These are phyloP conservation scores for Fopius arisanus DNA, from an alignment of 1,140 invertebrate species.

Conservation along the genomic window DNA sequence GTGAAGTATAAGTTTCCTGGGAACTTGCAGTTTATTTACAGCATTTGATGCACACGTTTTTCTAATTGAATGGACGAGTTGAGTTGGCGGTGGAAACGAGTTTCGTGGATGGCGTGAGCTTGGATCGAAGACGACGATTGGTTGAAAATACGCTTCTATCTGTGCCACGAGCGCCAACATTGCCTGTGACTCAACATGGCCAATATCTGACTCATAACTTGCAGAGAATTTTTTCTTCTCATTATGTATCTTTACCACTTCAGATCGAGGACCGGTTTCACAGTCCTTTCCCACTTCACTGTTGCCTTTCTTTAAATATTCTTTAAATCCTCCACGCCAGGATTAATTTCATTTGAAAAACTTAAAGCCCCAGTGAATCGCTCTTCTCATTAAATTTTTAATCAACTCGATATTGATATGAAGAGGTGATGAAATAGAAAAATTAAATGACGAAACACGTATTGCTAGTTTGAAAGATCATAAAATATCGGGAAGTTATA, in stretches of 20 bases:
- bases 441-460: no score
- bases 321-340: no score
- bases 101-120: slow-evolving; percentile 5
- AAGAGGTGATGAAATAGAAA: no score
- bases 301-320: background rate
- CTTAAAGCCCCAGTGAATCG: no score
- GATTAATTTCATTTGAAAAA: no score
- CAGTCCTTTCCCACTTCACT: background rate
- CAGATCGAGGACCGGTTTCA: background rate
- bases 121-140: background rate
- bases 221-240: background rate
- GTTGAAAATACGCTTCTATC: background rate
- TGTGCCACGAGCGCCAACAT: background rate
- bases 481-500: no score
- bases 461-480: no score
- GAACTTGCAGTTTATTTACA: background rate
- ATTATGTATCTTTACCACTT: background rate
- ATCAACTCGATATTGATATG: no score
- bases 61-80: background rate
- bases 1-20: background rate
- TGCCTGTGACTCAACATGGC: background rate
- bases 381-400: no score
- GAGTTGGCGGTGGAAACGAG: background rate
- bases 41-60: background rate
- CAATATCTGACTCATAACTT: slow-evolving; percentile 2